These are phyloP conservation scores for Apogon hyalosoma DNA, from an alignment of 2,797 vertebrate genomes.

Conservation along the genomic window DNA sequence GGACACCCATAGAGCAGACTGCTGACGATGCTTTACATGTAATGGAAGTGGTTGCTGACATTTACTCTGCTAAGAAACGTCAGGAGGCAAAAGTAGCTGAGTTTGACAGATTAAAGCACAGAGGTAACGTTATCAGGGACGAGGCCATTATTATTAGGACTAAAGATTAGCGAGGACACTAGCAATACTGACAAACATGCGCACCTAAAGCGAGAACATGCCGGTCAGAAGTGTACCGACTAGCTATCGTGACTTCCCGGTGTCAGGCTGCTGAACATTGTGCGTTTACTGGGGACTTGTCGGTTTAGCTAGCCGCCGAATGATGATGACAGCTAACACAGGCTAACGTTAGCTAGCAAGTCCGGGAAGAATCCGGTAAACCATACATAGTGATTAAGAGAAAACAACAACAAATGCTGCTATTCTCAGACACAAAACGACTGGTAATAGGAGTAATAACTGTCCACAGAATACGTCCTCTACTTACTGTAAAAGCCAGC, in stretches of 20 bases:
- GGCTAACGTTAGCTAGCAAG: constrained; percentile 56
- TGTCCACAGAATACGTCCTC: constrained; percentile 15
- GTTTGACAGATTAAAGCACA: neutral
- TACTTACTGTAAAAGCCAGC: constrained; percentile 66
- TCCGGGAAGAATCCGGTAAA: neutral
- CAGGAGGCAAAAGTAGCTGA: neutral
- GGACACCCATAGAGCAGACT: constrained; percentile 15
- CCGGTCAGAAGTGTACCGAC: neutral
- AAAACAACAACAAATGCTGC: neutral
- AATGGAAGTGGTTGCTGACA: constrained; percentile 8
- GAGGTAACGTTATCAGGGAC: neutral
- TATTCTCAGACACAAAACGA: neutral
- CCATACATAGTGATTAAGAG: neutral
- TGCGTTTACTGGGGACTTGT: constrained; percentile 14
- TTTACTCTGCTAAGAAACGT: constrained; percentile 9
- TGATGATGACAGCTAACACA: constrained; percentile 53
- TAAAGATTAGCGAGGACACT: neutral
- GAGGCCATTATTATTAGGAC: neutral
- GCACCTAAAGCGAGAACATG: neutral
- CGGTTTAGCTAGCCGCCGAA: constrained; percentile 37
- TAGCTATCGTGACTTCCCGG: constrained; percentile 31
- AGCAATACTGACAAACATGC: neutral
- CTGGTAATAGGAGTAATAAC: neutral
- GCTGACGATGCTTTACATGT: constrained; percentile 66
- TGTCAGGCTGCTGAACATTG: constrained; percentile 2